Evolutionary conservation across 2,888 invertebrate species (phyloP), one percentile per base, ranked within the genome.

Genomic region (Dione juno): DNA sequence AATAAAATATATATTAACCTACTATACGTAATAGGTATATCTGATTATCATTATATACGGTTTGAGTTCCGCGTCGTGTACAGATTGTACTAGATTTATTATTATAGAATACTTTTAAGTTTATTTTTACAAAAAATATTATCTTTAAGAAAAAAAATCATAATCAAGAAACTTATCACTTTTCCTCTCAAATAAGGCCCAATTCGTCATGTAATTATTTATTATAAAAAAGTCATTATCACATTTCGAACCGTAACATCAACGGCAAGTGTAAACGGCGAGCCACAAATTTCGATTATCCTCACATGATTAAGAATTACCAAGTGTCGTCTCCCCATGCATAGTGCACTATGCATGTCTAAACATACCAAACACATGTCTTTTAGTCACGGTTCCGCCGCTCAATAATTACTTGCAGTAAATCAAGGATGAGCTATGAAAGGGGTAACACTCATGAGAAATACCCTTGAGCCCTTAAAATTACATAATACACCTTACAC

Each of bases 381-480:
- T 52, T 54, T 71, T 70, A 66, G 77, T 75, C 74, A 76, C 70
- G 74, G 70, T 66, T 69, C 66, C 50, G 19, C 45, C 68, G 70
- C 68, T 64, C 57, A 86, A 82, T 87, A 86, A 91, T 89, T 83
- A 82, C 81, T 78, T 59, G 75, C 81, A 70, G 88, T 91, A 89
- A 89, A 91, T 91, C 91, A 92, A 86, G 84, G 86, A 82, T 82
- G 82, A 81, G 81, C 61, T 43, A 78, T 85, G 88, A 90, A 88
- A 88, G 88, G 87, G 84, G 84, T 90, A 88, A 89, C 82, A 28
- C 28, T 28, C 28, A 28, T 28, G 79, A 84, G 73, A 76, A 76
- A 82, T 82, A 77, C 81, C 84, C 81, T 84, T 83, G 81, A 84
- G 84, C 84, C 50, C 50, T 40, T 80, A 78, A 8, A 52, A 54